phyloP scores from a whole-genome alignment of 2,113 vertebrate species.

The Ceuthmochares aereus region DNA sequence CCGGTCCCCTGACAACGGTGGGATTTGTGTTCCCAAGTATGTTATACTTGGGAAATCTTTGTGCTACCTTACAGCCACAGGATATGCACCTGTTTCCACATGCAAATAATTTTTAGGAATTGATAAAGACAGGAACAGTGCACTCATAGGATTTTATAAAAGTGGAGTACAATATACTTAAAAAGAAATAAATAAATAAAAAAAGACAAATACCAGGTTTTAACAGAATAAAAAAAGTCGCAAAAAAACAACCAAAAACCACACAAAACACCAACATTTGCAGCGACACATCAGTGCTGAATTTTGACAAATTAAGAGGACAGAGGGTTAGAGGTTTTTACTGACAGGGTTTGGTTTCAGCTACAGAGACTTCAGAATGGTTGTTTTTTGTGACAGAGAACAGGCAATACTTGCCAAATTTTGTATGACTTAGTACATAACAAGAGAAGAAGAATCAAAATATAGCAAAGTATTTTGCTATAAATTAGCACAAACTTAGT shows the following conservation, averaged over 20 bases:
- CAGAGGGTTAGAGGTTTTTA: neutral
- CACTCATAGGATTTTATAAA: neutral
- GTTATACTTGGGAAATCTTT: neutral
- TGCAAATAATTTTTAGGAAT: neutral
- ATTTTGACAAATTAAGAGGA: neutral
- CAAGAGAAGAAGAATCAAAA: neutral
- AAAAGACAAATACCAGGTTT: neutral
- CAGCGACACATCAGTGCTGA: neutral
- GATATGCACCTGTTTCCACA: neutral
- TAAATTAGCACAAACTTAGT: neutral
- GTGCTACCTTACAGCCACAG: neutral
- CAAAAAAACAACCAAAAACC: neutral
- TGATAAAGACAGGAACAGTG: neutral
- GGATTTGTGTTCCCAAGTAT: neutral
- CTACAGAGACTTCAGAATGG: neutral
- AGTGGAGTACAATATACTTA: neutral
- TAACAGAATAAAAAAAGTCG: neutral
- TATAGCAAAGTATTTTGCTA: neutral
- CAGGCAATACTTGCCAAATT: neutral
- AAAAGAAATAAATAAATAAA: neutral
- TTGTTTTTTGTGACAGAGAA: accelerated
- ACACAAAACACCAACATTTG: accelerated
- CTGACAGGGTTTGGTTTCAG: neutral
- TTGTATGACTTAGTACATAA: neutral
- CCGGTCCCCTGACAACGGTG: neutral